A percentile compares a stretch with the other conserved stretches of the same genome.
These are phyloP conservation scores for Agonum fuliginosum DNA, from an alignment of 2,888 invertebrate genomes.

Conservation along the genomic window DNA sequence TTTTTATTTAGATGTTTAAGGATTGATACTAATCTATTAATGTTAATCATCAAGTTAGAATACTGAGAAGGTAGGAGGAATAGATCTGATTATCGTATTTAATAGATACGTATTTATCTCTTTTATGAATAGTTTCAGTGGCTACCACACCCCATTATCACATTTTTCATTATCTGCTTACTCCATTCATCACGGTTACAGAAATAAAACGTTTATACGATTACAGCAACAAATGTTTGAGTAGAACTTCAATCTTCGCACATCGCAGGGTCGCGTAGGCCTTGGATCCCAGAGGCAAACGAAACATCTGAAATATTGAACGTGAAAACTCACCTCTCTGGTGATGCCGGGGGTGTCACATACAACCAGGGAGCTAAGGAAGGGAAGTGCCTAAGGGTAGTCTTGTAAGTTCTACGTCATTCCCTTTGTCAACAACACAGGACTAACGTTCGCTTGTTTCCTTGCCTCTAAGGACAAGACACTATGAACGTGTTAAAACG, in stretches of 20 bases:
- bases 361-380: slow-evolving; percentile 3
- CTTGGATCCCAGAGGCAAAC: slow-evolving; percentile 35
- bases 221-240: slow-evolving; percentile 54
- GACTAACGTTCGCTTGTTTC: slow-evolving; percentile 33
- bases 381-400: background rate
- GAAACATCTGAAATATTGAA: slow-evolving; percentile 55
- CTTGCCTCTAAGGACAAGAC: slow-evolving; percentile 46
- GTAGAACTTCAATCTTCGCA: slow-evolving; percentile 43
- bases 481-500: slow-evolving; percentile 52
- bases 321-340: slow-evolving; percentile 49
- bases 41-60: no score
- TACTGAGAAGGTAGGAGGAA: background rate
- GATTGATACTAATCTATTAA: no score
- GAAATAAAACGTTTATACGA: slow-evolving; percentile 54
- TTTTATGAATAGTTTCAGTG: background rate
- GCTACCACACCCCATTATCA: background rate
- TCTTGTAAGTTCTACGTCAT: slow-evolving; percentile 37
- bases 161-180: slow-evolving; percentile 28
- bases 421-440: slow-evolving; percentile 52
- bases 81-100: background rate
- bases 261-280: background rate
- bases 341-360: background rate
- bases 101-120: background rate
- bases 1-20: no score
- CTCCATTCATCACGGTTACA: slow-evolving; percentile 42